Base-by-base conservation (phyloP, 1,140 invertebrate genomes). In the Sitophilus oryzae region DNA sequence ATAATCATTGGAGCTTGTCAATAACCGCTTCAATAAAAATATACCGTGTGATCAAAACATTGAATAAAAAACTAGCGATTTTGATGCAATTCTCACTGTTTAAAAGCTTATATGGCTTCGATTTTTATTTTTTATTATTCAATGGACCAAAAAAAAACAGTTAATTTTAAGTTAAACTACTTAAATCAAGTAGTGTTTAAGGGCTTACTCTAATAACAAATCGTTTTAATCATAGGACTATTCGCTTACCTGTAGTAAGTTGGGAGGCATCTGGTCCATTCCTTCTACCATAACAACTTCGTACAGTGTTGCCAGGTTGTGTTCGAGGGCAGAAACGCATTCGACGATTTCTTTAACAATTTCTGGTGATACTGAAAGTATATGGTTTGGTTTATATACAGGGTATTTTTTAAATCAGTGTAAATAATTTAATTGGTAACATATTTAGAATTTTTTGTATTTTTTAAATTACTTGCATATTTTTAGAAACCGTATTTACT, bases 311-410 rank as follows among this genome's bases (percentile, higher is more conserved):
- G 56, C 58, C 3, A 71, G 50, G 46, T 49, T 61, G 21, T 59
- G 64, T 52, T 70, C 66, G 9, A 71, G 53, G 5, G 61, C 61
- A 9, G 52, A 36, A 5, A 71, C 60, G 47, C 59, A 61, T 60
- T 68, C 58, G 1, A 55, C 19, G 5, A 67, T 30, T 5, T 25
- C 52, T 21, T 21, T 46, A 10, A 35, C 41, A 8, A 42, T 49
- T 42, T 49, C 63, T 9, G 56, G 22, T 14, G 50, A 53, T 23
- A 47, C 38, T 34, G 57, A 20, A 37, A 40, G 34, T 50, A 47
- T 47, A 21, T 35, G 40, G 11, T 38, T 37, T 4, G n/a, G 35
- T 37, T 37, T 37, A 3, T 11, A 3, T 21, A 15, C 10, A 8
- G 2, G 11, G 9, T 21, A 6, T 45, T 6, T 11, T n/a, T n/a